Percentiles rank a stretch among this genome's conserved stretches.
These are phyloP conservation scores for Drosophila repleta DNA, from an alignment of 1,140 invertebrate genomes.

Conservation along the genomic window DNA sequence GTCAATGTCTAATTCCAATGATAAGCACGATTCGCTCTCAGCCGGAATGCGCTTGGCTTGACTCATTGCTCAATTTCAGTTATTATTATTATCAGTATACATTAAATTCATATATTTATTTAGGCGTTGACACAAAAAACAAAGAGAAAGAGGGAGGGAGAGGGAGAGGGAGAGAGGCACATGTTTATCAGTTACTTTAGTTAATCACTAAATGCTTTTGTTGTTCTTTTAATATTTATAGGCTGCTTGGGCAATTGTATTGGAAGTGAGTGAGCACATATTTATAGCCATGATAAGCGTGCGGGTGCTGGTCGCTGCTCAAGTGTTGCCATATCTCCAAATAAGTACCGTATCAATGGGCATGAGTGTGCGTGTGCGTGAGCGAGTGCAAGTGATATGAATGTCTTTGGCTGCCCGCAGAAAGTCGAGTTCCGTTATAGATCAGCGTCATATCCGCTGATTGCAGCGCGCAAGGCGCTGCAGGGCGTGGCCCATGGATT, in stretches of 20 bases:
- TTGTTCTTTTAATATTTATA: conserved; percentile 57
- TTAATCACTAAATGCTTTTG: conserved; percentile 28
- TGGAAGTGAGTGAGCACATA: conserved; percentile 54
- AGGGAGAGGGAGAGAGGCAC: not conserved
- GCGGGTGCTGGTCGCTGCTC: not conserved
- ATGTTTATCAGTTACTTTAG: conserved; percentile 46
- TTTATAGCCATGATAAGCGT: conserved; percentile 63
- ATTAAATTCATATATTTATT: conserved; percentile 18
- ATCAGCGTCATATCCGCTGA: conserved; percentile 26
- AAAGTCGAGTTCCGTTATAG: conserved; percentile 22
- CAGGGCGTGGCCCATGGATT: not conserved
- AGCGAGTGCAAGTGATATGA: conserved; percentile 17
- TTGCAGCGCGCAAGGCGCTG: not conserved
- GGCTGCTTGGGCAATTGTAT: conserved; percentile 48
- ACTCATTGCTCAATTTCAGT: conserved; percentile 13
- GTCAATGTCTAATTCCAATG: conserved; percentile 49
- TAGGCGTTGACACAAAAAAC: conserved; percentile 7
- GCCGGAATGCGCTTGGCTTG: not conserved
- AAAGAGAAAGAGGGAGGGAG: not conserved
- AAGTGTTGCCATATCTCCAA: conserved; percentile 28
- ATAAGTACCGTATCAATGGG: conserved; percentile 1
- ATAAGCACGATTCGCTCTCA: conserved; percentile 40
- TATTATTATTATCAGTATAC: conserved; percentile 21
- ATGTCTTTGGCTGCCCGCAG: not conserved
- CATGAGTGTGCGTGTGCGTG: not conserved